Base-by-base conservation (phyloP, 2,888 invertebrate species). In the Tuta absoluta region DNA sequence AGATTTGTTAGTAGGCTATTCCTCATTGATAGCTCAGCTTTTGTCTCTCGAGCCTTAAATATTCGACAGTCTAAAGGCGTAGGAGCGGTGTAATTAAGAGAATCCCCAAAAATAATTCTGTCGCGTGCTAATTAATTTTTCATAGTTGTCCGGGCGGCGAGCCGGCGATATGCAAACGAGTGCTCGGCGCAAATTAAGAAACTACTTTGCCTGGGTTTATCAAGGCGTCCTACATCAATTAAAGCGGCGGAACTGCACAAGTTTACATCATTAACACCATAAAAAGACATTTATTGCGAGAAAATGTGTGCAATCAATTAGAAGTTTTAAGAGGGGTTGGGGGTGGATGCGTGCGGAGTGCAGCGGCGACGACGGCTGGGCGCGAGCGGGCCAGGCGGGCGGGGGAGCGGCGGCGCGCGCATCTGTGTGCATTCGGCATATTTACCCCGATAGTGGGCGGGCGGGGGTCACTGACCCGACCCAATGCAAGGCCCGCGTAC, bases 361-460 rank as follows among this genome's bases (percentile, higher is more conserved):
- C 86, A 88, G 81, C 84, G 85, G 77, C 81, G 82, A 72, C 78
- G 82, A 74, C 75, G 78, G 77, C 73, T 76, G 71, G 71, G 67
- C 63, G 69, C 62, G 49, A 38, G 66, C 67, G 69, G 69, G 67
- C 73, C 76, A 12, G n/a, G 45, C 45, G 45, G 69, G 65, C 66
- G 71, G 65, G 62, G 48, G 73, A 73, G 76, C 78, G 79, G 80
- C 87, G 86, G 90, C 89, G 90, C 90, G 91, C 90, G 91, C 86
- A 87, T 88, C 89, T 89, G 89, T 90, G 91, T 90, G 91, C 91
- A 91, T 90, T 91, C 90, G 91, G 91, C 90, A 90, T 91, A 91
- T 91, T 91, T 91, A 90, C 90, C 90, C 90, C 89, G 87, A 88
- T 89, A 89, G 86, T 88, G 86, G 87, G 89, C 87, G 88, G 90